These are phyloP conservation scores for Hemitrygon akajei DNA, from an alignment of 2,797 vertebrate genomes.

Conservation along the genomic window DNA sequence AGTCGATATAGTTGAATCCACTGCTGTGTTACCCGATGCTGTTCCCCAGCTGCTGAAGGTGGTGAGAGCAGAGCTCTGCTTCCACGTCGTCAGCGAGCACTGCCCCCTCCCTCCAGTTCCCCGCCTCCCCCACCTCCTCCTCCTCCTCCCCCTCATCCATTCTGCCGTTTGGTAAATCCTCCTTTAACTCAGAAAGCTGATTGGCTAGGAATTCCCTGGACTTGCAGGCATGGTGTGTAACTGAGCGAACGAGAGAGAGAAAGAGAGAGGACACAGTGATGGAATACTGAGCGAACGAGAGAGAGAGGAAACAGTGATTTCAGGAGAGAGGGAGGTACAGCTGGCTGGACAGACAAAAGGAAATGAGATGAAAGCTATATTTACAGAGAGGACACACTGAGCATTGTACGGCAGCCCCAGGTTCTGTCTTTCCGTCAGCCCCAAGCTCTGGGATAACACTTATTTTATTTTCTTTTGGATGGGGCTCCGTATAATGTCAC, in stretches of 20 bases:
- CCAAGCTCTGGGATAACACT: not conserved
- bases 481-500: slow-evolving; percentile 58
- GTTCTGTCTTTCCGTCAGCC: not conserved
- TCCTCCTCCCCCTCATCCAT: not conserved
- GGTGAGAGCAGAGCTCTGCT: not conserved
- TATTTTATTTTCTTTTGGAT: slow-evolving; percentile 39
- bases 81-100: not conserved
- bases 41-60: not conserved
- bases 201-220: slow-evolving; percentile 19
- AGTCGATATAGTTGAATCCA: not conserved
- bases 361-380: not conserved
- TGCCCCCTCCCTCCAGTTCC: not conserved
- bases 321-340: not conserved
- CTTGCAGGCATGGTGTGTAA: not conserved
- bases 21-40: not conserved
- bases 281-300: not conserved
- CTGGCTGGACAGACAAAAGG: not conserved
- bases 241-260: not conserved
- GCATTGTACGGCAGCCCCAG: not conserved
- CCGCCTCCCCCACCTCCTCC: not conserved
- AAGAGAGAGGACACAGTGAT: not conserved
- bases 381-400: not conserved
- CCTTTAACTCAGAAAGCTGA: not conserved
- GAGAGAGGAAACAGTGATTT: not conserved
- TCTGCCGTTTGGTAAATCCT: not conserved